A percentile compares a stretch with the other conserved stretches of the same genome.
Conservation (phyloP, 2,113 vertebrate species). For the Eidolon helvum region DNA sequence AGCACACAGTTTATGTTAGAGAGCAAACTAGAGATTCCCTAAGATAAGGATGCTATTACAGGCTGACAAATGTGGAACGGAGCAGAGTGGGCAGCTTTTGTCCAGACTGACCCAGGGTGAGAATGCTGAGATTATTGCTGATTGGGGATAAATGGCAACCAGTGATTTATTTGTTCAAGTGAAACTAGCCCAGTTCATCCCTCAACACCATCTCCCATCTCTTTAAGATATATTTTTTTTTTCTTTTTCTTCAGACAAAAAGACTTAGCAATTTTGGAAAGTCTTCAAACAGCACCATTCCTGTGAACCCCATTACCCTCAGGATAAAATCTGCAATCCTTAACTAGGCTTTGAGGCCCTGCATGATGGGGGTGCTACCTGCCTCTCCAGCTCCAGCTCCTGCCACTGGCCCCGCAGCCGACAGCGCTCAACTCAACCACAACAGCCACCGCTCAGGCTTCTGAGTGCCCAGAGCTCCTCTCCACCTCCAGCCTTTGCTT, state of each 20-base stretch:
- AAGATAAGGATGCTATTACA: conserved; percentile 80
- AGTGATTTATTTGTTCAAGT: conserved; percentile 77
- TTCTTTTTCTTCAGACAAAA: conserved; percentile 24
- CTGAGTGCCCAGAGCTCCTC: not conserved
- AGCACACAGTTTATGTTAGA: conserved; percentile 74
- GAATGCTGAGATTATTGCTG: conserved; percentile 76
- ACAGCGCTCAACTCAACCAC: not conserved
- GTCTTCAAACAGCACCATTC: conserved; percentile 57
- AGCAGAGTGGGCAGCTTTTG: conserved; percentile 68
- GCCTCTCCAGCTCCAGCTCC: not conserved
- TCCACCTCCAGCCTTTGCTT: not conserved
- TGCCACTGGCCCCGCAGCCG: not conserved
- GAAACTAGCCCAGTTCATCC: conserved; percentile 76
- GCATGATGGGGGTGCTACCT: not conserved
- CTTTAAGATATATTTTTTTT: conserved; percentile 23
- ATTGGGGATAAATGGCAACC: conserved; percentile 76
- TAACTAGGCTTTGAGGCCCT: not conserved
- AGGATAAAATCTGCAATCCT: conserved; percentile 51
- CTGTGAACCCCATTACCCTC: conserved; percentile 60
- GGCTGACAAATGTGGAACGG: conserved; percentile 72
- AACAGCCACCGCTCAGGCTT: not conserved
- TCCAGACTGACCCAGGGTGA: conserved; percentile 70
- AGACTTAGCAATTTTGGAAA: conserved; percentile 46
- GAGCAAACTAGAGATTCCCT: conserved; percentile 75
- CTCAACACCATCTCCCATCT: conserved; percentile 61